Evolutionary conservation across 2,797 vertebrate species (phyloP).

Genomic region (Labeo calbasu): DNA sequence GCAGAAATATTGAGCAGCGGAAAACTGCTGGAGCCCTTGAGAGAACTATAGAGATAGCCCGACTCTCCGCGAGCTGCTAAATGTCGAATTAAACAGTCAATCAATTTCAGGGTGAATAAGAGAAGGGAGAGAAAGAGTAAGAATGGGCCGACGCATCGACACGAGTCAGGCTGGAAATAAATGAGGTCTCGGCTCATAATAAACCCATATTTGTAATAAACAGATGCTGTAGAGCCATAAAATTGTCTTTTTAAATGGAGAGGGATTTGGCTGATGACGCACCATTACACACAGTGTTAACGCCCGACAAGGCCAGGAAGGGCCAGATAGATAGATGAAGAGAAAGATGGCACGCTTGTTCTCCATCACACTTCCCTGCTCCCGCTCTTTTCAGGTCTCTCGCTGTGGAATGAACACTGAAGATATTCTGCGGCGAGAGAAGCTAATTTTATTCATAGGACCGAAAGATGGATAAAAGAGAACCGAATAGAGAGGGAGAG

Average conservation of each 20-base stretch:
- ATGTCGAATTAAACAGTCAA: constrained; percentile 55
- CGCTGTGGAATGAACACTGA: constrained; percentile 24
- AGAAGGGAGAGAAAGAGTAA: constrained; percentile 34
- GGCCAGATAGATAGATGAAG: constrained; percentile 36
- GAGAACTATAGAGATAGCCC: constrained; percentile 50
- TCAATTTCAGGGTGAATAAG: constrained; percentile 51
- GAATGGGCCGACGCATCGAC: constrained; percentile 19
- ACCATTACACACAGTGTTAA: constrained; percentile 41
- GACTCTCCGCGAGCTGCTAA: constrained; percentile 47
- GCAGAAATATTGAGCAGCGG: constrained; percentile 50
- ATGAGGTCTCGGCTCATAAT: constrained; percentile 49
- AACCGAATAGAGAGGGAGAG: not conserved
- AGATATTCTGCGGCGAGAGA: constrained; percentile 5
- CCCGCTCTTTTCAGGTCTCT: constrained; percentile 1
- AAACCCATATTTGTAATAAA: constrained; percentile 44
- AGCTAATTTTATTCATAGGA: constrained; percentile 45
- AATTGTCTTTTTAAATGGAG: constrained; percentile 52
- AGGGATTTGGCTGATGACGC: constrained; percentile 57
- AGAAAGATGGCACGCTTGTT: constrained; percentile 35
- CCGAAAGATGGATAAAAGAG: constrained; percentile 19
- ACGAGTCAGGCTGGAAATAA: constrained; percentile 41
- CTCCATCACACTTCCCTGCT: constrained; percentile 34
- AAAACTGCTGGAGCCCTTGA: constrained; percentile 35
- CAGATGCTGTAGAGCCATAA: constrained; percentile 28
- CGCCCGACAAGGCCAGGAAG: constrained; percentile 19